Evolutionary conservation across 2,888 invertebrate genomes (phyloP), one percentile per base, ranked within the genome.

Genomic region (Cenopis cana): DNA sequence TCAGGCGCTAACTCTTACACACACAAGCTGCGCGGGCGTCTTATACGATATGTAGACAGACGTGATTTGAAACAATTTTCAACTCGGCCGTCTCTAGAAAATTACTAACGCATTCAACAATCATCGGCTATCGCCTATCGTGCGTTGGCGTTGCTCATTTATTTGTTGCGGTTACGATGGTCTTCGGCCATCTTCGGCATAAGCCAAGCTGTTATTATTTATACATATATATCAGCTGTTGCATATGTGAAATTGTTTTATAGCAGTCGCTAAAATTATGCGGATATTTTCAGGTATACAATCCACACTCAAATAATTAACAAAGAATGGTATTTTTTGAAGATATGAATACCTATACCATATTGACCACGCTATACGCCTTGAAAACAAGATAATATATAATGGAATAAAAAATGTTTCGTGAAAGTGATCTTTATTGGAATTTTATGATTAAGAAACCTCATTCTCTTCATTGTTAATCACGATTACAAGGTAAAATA

Each of bases 401-500:
- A n/a, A n/a, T n/a, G 33, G 33, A 33, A 33, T 33, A 33, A 33
- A 33, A 4, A 8, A 33, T 8, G 33, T 33, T 3, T 8, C 6
- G 33, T 33, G 33, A 46, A 46, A 46, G n/a, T n/a, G 41, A 46
- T 46, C 14, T 46, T n/a, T n/a, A 46, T 46, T 14, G n/a, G 46
- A 33, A 12, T 64, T 64, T 54, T 54, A 64, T 54, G 36, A 54
- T 18, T n/a, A 24, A 38, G 38, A 54, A 64, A 36, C 52, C 52
- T 65, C 60, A 64, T 41, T 65, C 57, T 71, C 52, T 46, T 65
- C 60, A 64, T 50, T 65, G 57, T 71, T 62, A 52, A 52, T 60
- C 52, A 70, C 46, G 57, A 61, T 67, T 62, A 68, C 74, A 74
- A 65, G 69, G 68, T 73, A 72, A 74, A 69, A 74, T 74, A 76